These are phyloP conservation scores for Synanthedon andrenaeformis DNA, from an alignment of 2,888 invertebrate genomes.

Conservation along the genomic window DNA sequence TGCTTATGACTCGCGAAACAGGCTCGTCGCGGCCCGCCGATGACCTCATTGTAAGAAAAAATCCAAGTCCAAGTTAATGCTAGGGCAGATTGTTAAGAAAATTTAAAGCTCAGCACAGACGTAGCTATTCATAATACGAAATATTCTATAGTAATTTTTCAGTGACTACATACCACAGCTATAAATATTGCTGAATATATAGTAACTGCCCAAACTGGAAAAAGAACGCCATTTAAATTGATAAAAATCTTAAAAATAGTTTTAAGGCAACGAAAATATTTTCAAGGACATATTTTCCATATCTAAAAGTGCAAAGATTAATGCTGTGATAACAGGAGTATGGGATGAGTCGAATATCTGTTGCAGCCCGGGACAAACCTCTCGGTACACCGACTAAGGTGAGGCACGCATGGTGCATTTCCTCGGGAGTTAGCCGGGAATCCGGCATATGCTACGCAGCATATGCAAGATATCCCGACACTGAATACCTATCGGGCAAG, in stretches of 20 bases:
- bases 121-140: constrained; percentile 14
- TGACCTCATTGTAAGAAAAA: constrained; percentile 55
- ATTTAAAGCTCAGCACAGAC: constrained; percentile 16
- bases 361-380: constrained; percentile 11
- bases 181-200: too few species aligned
- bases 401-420: constrained; percentile 13
- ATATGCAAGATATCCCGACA: constrained; percentile 31
- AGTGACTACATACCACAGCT: too few species aligned
- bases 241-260: too few species aligned
- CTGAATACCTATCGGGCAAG: constrained; percentile 25
- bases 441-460: constrained; percentile 29
- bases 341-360: too few species aligned
- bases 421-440: constrained; percentile 14
- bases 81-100: constrained; percentile 13
- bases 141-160: too few species aligned
- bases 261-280: too few species aligned
- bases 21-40: constrained; percentile 29
- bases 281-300: too few species aligned
- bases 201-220: too few species aligned
- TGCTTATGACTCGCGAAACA: constrained; percentile 44
- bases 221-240: too few species aligned
- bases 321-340: too few species aligned
- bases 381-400: not conserved
- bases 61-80: constrained; percentile 20
- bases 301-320: too few species aligned